phyloP scores from a whole-genome alignment of 1,140 invertebrate species.

The Drosophila athabasca region DNA sequence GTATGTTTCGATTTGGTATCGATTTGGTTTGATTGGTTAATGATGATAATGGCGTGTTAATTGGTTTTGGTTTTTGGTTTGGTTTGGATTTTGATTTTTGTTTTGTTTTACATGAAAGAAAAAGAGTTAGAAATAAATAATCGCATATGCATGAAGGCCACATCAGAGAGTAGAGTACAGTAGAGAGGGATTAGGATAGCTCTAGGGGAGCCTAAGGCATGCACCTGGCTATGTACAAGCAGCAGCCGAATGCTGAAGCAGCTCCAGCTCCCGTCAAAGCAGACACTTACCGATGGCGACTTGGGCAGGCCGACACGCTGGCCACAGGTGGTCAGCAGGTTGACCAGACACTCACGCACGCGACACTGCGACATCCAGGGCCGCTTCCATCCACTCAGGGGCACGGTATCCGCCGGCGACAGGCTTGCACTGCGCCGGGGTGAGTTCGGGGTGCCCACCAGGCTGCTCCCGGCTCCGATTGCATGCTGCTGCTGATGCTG shows the following conservation, averaged over 20 bases:
- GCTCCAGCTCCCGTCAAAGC: slow-evolving; percentile 1
- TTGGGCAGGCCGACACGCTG: slow-evolving; percentile 97
- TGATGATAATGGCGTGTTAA: slow-evolving; percentile 78
- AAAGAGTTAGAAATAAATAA: slow-evolving; percentile 78
- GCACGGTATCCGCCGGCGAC: slow-evolving; percentile 90
- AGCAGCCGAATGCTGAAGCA: slow-evolving; percentile 23
- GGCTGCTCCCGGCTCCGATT: slow-evolving; percentile 56
- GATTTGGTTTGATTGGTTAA: slow-evolving; percentile 58
- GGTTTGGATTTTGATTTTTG: slow-evolving; percentile 42
- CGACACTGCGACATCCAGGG: slow-evolving; percentile 96
- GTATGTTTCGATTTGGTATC: slow-evolving; percentile 53
- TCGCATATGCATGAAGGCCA: slow-evolving; percentile 64
- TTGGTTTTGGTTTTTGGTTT: slow-evolving; percentile 45
- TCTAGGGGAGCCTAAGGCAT: slow-evolving; percentile 74
- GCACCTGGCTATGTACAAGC: slow-evolving; percentile 76
- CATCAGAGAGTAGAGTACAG: slow-evolving; percentile 22
- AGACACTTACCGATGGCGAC: slow-evolving; percentile 96
- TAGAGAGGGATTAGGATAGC: slow-evolving; percentile 52
- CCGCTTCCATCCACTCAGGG: slow-evolving; percentile 93
- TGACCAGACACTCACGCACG: slow-evolving; percentile 97
- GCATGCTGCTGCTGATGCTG: slow-evolving; percentile 55
- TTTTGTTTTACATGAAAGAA: slow-evolving; percentile 76
- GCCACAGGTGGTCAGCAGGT: slow-evolving; percentile 97
- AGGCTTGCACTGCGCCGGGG: slow-evolving; percentile 91
- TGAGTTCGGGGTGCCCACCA: slow-evolving; percentile 84